Base-by-base conservation (phyloP, 2,113 vertebrate species). In the Silurus meridionalis region DNA sequence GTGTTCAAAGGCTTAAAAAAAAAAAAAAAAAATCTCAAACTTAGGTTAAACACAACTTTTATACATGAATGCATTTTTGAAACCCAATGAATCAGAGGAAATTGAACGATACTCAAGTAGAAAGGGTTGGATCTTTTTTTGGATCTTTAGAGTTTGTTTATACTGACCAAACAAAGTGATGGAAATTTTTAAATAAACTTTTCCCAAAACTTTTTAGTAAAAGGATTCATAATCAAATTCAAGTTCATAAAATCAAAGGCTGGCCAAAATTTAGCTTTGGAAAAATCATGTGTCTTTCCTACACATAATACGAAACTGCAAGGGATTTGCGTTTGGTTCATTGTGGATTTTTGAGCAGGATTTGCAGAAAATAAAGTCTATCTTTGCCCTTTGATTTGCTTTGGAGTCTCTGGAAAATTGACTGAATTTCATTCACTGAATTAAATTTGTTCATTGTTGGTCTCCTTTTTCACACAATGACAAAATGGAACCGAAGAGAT, bases 1-100 rank as follows among this genome's bases (percentile, higher is more conserved):
- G 58, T 64, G 17, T 88, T 90, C 89, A 90, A 87, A 88, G 63
- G 37, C 55, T 75, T 19, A 58, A 55, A 66, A 89, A 80, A 79
- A 79, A 46, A n/a, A n/a, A 15, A 52, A 57, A 52, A 8, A 52
- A 11, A 15, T 84, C 37, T 37, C 37, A 37, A 37, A 37, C 1
- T 37, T 46, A 37, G 58, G 50, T 57, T 71, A 83, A 46, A 69
- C 64, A 78, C 23, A 57, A 48, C 28, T 66, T 28, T 72, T 28
- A 13, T 66, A 80, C 79, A 74, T 63, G 25, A 80, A 83, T 64
- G 11, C 57, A 72, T 28, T 21, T 67, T 80, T 23, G n/a, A 37
- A 60, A 57, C 71, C 53, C 23, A 72, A 72, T 85, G 80, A 78
- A 28, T 66, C 72, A 50, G 57, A 60, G 48, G 82, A 80, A 82